A percentile compares a stretch with the other conserved stretches of the same genome.
Conservation (phyloP, 2,888 invertebrate species). For the Micropterix aruncella region DNA sequence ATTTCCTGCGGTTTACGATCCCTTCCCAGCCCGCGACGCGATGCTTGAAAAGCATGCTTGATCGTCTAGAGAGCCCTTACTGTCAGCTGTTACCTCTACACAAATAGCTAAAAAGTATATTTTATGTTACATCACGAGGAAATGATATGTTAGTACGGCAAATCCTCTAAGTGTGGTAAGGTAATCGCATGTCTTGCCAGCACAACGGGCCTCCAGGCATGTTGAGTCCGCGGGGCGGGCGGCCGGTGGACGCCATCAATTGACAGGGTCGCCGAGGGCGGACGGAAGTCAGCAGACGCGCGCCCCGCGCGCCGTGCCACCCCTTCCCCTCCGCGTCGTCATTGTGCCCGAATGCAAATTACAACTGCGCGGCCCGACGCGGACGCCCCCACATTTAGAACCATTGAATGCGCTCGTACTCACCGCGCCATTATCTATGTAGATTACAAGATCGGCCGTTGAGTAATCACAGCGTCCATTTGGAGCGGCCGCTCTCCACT, state of each 20-base stretch:
- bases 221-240: not conserved
- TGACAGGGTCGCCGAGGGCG: conserved; percentile 1
- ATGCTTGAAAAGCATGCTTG: too few relatives aligned
- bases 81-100: too few relatives aligned
- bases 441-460: not conserved
- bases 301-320: not conserved
- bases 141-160: too few relatives aligned
- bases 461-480: not conserved
- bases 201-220: not conserved
- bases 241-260: not conserved
- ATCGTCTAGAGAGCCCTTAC: too few relatives aligned
- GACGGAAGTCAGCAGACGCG: not conserved
- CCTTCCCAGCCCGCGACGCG: too few relatives aligned
- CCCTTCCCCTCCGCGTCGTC: conserved; percentile 4
- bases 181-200: not conserved
- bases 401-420: not conserved
- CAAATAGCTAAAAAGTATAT: too few relatives aligned
- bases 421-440: not conserved
- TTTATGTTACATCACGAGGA: too few relatives aligned
- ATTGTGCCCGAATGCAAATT: conserved; percentile 11
- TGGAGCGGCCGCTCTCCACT: not conserved
- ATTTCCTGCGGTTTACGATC: too few relatives aligned
- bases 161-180: too few relatives aligned
- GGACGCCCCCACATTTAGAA: not conserved
- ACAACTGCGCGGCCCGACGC: conserved; percentile 3